A percentile compares a stretch with the other conserved stretches of the same genome.
Conservation (phyloP, 2,888 invertebrate species). For the Odontocolon sp. region DNA sequence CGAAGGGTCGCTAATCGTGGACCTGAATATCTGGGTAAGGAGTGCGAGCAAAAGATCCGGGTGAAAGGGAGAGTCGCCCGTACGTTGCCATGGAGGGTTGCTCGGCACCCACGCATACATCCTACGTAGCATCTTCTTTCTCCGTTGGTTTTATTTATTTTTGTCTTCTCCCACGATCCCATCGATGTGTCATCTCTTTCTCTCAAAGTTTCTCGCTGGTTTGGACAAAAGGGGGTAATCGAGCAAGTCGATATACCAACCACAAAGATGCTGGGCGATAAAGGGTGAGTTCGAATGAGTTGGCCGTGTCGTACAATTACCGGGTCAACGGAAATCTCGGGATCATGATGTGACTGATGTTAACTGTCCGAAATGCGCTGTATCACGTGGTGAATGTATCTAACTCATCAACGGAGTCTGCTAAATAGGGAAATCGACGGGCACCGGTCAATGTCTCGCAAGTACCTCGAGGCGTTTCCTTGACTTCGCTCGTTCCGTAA, state of each 20-base stretch:
- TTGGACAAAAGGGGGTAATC: slow-evolving; percentile 44
- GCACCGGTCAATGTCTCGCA: slow-evolving; percentile 9
- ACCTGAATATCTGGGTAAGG: slow-evolving; percentile 64
- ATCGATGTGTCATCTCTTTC: slow-evolving; percentile 42
- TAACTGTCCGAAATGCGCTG: background rate
- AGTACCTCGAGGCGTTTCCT: slow-evolving; percentile 24
- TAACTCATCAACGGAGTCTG: background rate
- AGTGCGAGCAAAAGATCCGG: slow-evolving; percentile 63
- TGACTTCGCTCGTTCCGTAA: slow-evolving; percentile 10
- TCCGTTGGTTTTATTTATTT: slow-evolving; percentile 15
- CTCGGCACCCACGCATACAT: slow-evolving; percentile 68
- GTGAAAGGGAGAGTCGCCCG: slow-evolving; percentile 51
- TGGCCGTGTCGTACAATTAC: background rate
- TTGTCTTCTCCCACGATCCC: slow-evolving; percentile 41
- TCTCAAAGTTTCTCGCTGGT: slow-evolving; percentile 49
- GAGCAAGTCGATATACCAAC: slow-evolving; percentile 30
- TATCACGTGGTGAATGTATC: background rate
- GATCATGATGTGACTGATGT: background rate
- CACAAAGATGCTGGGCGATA: background rate
- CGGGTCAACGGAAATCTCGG: background rate
- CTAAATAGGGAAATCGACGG: background rate
- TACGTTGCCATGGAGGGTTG: slow-evolving; percentile 74
- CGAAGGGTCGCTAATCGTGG: slow-evolving; percentile 77
- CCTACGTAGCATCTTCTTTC: slow-evolving; percentile 17
- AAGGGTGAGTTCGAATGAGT: background rate